phyloP scores from a whole-genome alignment of 2,113 vertebrate genomes.

The Nothocercus nigrocapillus region DNA sequence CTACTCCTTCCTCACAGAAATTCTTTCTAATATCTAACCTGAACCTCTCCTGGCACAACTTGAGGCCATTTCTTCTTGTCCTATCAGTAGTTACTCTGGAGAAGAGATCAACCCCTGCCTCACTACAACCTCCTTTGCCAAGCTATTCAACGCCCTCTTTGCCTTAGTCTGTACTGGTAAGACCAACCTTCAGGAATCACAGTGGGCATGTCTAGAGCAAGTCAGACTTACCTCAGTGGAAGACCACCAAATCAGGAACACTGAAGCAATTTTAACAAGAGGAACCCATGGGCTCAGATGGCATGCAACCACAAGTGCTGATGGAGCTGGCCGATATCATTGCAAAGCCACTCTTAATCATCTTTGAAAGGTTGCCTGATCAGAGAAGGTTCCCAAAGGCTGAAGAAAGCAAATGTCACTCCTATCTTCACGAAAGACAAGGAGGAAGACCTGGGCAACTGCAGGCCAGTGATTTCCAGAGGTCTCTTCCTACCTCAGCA shows the following conservation, averaged over 20 bases:
- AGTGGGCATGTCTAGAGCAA: too few species aligned
- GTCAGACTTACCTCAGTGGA: background rate
- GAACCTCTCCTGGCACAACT: too few species aligned
- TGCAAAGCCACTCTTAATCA: background rate
- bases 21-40: too few species aligned
- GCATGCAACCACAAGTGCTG: background rate
- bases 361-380: background rate
- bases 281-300: background rate
- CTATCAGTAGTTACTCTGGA: too few species aligned
- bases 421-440: background rate
- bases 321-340: background rate
- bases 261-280: background rate
- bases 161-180: background rate
- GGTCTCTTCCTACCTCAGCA: background rate
- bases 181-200: background rate
- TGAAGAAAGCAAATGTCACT: background rate
- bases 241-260: background rate
- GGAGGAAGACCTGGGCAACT: background rate
- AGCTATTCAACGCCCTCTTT: background rate
- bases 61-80: too few species aligned
- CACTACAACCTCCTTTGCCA: too few species aligned
- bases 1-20: too few species aligned
- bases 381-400: background rate
- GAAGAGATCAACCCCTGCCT: too few species aligned
- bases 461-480: background rate